Conservation (phyloP, 64 coral and sea anemone genomes). For the Anthopleura sola region DNA sequence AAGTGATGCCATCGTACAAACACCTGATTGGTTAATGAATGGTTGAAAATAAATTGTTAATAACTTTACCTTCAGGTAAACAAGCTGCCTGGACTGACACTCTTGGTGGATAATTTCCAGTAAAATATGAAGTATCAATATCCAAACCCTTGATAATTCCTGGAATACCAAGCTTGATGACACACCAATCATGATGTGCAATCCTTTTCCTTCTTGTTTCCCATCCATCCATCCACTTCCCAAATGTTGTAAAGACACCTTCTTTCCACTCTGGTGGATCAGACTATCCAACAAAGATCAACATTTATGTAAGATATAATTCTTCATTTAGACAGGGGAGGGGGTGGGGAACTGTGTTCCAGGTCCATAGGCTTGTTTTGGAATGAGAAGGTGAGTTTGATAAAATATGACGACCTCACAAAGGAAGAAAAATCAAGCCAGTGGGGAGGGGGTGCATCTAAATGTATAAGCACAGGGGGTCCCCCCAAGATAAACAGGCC, state of each 20-base stretch:
- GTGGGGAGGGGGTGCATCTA: too few species aligned
- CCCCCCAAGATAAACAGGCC: too few species aligned
- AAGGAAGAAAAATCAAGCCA: too few species aligned
- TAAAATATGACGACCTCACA: too few species aligned
- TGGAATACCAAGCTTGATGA: conserved; percentile 81
- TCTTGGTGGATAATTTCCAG: conserved; percentile 84
- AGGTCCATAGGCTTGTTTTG: too few species aligned
- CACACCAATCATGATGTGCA: conserved; percentile 77
- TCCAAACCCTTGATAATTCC: conserved; percentile 77
- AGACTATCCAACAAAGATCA: conserved; percentile 6
- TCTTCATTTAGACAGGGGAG: too few species aligned
- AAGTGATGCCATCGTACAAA: too few species aligned
- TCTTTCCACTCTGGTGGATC: conserved; percentile 68
- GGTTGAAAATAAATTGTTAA: too few species aligned
- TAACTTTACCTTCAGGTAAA: conserved; percentile 31
- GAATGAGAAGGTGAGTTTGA: too few species aligned
- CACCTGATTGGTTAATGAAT: too few species aligned
- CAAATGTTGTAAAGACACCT: conserved; percentile 73
- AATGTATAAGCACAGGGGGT: too few species aligned
- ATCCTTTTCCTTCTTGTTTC: conserved; percentile 81
- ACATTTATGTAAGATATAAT: background rate
- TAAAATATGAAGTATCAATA: conserved; percentile 83
- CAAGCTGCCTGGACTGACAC: conserved; percentile 67
- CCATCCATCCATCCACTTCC: conserved; percentile 98
- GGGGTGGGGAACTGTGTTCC: too few species aligned